Base-by-base conservation (phyloP, 2,888 invertebrate species). In the Fragum whitleyi region DNA sequence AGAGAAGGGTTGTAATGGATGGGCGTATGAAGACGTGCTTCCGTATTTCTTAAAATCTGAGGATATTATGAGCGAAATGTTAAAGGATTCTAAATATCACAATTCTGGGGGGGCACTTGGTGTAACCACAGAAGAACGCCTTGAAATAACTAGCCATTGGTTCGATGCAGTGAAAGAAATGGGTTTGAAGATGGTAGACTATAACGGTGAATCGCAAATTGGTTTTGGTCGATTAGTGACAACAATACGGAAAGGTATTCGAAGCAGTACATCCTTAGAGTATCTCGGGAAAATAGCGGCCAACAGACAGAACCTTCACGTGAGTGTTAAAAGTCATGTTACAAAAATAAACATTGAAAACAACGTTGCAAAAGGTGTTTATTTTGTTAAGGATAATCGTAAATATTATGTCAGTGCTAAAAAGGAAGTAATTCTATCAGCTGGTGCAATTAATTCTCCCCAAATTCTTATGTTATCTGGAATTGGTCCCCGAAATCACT, bases 381-480 rank as follows among this genome's bases (percentile, higher is more conserved):
- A 89, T 77, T 89, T 89, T 55, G 65, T 80, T 3, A 85, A 83
- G 65, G 75, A 86, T 55, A 87, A 86, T 47, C 81, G 84, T 9
- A 51, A 81, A 29, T 67, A 79, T 16, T 73, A 53, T n/a, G 89
- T 90, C 16, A 76, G 82, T 70, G 88, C 90, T 69, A 73, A 75
- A 62, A 85, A 87, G 75, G 90, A 91, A 82, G 89, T 93, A 26
- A 90, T 92, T 23, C 85, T 93, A 23, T 91, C 91, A 39, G 93
- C 92, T 11, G 94, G 94, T 7, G 86, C 92, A 29, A 89, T 94
- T 14, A 93, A 92, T 70, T 91, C 93, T 1, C 93, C 94, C 3
- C 91, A 92, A 42, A 21, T 67, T 21, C 26, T 67, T 9, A 36
- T 67, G 36, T 23, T 67, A 26, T 67, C 67, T 11, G 67, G 67